Percentiles rank a stretch among this genome's conserved stretches.
Conservation (phyloP, 1,140 invertebrate species). For the Magallana ariakensis region DNA sequence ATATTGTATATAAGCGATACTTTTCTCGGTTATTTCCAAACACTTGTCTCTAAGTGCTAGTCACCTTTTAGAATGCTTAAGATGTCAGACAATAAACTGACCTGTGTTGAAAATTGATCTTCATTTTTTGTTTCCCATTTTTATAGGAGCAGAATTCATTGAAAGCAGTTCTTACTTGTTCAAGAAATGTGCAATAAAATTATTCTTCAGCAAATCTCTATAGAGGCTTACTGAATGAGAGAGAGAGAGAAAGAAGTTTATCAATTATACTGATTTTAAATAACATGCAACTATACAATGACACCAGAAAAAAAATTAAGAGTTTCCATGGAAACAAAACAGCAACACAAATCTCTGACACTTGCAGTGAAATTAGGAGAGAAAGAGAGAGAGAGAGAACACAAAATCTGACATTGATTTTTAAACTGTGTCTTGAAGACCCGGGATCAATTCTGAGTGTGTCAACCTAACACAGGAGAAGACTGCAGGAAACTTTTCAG, state of each 20-base stretch:
- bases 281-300: too few species aligned
- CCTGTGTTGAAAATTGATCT: conserved; percentile 42
- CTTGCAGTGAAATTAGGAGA: conserved; percentile 46
- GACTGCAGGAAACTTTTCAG: neutral
- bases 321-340: conserved; percentile 55
- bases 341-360: conserved; percentile 43
- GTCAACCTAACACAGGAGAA: neutral
- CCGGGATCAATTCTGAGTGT: neutral
- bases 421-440: conserved; percentile 9
- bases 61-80: neutral
- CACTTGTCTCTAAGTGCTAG: neutral
- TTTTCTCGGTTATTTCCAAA: neutral
- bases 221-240: too few species aligned
- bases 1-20: neutral
- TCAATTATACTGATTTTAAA: too few species aligned
- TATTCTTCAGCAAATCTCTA: too few species aligned
- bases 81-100: neutral
- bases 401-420: conserved; percentile 40
- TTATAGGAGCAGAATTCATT: neutral
- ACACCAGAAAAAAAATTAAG: neutral
- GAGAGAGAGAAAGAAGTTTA: too few species aligned
- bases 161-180: too few species aligned
- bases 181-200: too few species aligned
- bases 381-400: neutral
- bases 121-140: neutral